phyloP scores from a whole-genome alignment of 2,888 invertebrate genomes.

The Limenitis arthemis region DNA sequence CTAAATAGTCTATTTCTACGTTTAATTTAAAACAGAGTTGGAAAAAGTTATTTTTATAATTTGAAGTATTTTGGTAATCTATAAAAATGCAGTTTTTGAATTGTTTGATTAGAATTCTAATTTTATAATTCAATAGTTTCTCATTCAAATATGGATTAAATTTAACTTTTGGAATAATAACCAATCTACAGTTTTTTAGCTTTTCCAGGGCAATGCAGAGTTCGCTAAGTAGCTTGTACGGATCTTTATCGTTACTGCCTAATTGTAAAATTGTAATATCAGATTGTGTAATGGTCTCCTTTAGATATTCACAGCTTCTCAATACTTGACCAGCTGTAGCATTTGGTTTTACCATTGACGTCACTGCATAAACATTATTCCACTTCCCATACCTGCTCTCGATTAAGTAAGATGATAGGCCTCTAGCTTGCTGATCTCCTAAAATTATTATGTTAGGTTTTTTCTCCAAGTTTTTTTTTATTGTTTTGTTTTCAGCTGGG shows the following conservation, averaged over 20 bases:
- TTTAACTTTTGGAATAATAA: background rate
- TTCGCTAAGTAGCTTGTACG: background rate
- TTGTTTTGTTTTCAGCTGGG: too few species aligned
- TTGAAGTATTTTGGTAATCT: background rate
- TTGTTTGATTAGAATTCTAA: background rate
- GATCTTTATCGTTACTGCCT: background rate
- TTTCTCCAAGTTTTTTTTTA: too few species aligned
- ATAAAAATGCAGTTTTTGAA: background rate
- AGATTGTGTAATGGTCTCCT: background rate
- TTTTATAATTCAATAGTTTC: background rate
- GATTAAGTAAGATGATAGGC: too few species aligned
- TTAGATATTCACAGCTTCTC: too few species aligned
- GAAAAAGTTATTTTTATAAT: background rate
- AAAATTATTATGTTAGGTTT: too few species aligned
- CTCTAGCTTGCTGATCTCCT: too few species aligned
- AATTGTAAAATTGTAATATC: background rate
- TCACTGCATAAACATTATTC: too few species aligned
- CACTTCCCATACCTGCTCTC: too few species aligned
- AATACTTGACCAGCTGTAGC: too few species aligned
- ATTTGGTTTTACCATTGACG: too few species aligned
- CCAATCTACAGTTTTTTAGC: too few species aligned
- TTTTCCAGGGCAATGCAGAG: background rate
- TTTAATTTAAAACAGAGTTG: background rate
- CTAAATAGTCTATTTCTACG: background rate
- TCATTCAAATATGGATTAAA: background rate